These are phyloP conservation scores for Mythimna lalbum DNA, from an alignment of 2,888 invertebrate species.

Conservation along the genomic window DNA sequence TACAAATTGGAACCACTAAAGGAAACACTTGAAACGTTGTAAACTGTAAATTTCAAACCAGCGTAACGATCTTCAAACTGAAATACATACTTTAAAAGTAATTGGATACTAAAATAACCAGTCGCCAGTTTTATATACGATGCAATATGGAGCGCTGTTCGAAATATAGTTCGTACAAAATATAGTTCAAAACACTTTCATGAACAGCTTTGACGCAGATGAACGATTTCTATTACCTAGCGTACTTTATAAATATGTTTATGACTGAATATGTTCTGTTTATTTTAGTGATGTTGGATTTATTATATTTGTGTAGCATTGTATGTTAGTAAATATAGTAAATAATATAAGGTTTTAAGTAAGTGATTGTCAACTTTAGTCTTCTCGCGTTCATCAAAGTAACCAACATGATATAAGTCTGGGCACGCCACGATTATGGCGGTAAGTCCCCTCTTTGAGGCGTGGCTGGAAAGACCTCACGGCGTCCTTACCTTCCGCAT, in stretches of 20 bases:
- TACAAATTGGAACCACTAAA: conserved; percentile 1
- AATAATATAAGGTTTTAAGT: too few species aligned
- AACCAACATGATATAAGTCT: too few species aligned
- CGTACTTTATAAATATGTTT: conserved; percentile 19
- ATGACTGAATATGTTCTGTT: neutral
- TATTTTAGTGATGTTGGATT: neutral
- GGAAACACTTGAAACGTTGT: conserved; percentile 6
- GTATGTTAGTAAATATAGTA: too few species aligned
- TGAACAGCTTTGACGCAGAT: conserved; percentile 37
- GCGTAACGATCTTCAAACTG: conserved; percentile 8
- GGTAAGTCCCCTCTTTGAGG: too few species aligned
- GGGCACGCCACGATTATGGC: too few species aligned
- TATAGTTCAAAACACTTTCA: conserved; percentile 29
- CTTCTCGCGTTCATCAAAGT: neutral
- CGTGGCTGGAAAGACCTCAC: too few species aligned
- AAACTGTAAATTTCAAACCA: conserved; percentile 12
- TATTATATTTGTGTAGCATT: neutral
- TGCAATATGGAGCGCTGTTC: conserved; percentile 18
- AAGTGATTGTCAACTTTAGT: neutral
- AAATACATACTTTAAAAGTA: conserved; percentile 35
- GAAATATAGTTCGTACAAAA: conserved; percentile 32
- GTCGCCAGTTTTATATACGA: conserved; percentile 16
- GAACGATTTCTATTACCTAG: conserved; percentile 19
- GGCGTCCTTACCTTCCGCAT: too few species aligned
- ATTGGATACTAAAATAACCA: conserved; percentile 46